These are phyloP conservation scores for Beroe forskalii DNA, from an alignment of 37 sponge, comb jelly and placozoan species.

Conservation along the genomic window DNA sequence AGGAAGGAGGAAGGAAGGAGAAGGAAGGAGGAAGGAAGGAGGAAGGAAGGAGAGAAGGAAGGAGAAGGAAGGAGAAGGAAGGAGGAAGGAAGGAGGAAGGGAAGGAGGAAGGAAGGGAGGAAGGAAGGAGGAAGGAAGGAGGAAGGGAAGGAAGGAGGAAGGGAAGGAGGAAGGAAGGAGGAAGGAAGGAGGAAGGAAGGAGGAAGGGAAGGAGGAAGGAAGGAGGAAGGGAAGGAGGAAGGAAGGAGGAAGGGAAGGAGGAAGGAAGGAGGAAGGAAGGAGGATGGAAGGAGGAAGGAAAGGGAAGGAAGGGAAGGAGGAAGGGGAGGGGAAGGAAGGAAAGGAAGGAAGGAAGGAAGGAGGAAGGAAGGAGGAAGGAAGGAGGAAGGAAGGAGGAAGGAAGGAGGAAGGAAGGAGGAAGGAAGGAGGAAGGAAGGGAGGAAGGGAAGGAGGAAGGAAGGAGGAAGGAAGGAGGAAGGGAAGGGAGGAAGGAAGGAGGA, in stretches of 20 bases:
- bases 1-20: neutral
- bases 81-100: neutral
- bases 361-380: neutral
- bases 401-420: constrained; percentile 37
- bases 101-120: neutral
- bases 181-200: neutral
- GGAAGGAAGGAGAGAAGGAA: neutral
- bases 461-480: neutral
- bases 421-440: neutral
- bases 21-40: neutral
- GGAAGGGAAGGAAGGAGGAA: neutral
- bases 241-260: constrained; percentile 32
- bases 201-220: constrained; percentile 26
- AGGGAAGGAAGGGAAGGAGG: neutral
- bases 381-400: constrained; percentile 2
- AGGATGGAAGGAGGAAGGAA: neutral
- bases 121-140: neutral
- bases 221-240: constrained; percentile 25
- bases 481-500: constrained; percentile 13
- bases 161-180: neutral
- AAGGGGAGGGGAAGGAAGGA: neutral
- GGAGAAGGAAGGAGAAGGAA: too few species aligned
- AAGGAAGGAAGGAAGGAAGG: neutral
- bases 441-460: neutral
- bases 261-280: neutral